Evolutionary conservation across 2,888 invertebrate genomes (phyloP).

Genomic region (Agrotis puta): DNA sequence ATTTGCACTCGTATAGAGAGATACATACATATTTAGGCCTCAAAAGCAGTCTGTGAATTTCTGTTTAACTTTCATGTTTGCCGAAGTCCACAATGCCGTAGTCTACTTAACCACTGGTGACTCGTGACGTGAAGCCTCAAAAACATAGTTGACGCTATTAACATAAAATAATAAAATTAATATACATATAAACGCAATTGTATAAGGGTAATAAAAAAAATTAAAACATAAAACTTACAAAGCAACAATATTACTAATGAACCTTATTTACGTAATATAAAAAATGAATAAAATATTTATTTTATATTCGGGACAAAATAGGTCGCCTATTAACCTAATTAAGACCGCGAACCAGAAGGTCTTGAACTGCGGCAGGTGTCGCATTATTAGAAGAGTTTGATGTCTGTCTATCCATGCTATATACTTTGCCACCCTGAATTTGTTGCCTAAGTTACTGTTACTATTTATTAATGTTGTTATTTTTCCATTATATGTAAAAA

Average conservation of each 20-base stretch:
- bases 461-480: too few species aligned
- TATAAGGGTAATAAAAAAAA: constrained; percentile 24
- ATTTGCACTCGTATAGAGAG: too few species aligned
- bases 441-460: not conserved
- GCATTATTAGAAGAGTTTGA: not conserved
- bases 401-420: not conserved
- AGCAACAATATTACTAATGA: constrained; percentile 4
- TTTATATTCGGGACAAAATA: not conserved
- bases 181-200: constrained; percentile 5
- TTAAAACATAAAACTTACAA: constrained; percentile 16
- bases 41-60: not conserved
- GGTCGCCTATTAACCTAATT: not conserved
- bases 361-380: not conserved
- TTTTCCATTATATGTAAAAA: not conserved
- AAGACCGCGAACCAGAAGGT: not conserved
- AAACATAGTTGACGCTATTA: constrained; percentile 8
- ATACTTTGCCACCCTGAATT: not conserved
- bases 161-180: constrained; percentile 21
- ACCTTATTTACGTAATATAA: not conserved
- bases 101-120: too few species aligned
- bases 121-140: not conserved
- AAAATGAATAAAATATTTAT: not conserved
- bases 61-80: not conserved
- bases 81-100: not conserved
- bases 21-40: too few species aligned